Conservation (phyloP, 2,888 invertebrate genomes). For the Bembecia ichneumoniformis region DNA sequence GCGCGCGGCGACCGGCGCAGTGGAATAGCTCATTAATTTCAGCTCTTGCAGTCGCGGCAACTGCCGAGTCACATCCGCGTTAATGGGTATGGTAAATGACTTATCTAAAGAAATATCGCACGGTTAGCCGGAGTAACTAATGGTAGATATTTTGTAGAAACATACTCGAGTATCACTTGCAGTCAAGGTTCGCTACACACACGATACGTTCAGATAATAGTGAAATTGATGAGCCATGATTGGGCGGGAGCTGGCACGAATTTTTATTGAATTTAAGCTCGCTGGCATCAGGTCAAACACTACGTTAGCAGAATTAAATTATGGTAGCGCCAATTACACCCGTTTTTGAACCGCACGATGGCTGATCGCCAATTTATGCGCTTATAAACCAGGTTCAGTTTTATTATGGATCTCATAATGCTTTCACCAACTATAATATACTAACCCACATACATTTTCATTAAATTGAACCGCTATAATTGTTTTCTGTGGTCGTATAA, state of each 20-base stretch:
- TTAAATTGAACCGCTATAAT: too few species aligned
- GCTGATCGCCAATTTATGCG: slow-evolving; percentile 58
- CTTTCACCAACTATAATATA: neutral
- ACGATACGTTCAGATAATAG: slow-evolving; percentile 18
- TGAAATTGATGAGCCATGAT: slow-evolving; percentile 37
- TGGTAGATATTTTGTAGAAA: too few species aligned
- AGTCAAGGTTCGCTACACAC: slow-evolving; percentile 5
- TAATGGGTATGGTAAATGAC: too few species aligned
- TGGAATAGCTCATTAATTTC: too few species aligned
- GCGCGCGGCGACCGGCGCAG: too few species aligned
- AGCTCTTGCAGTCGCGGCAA: too few species aligned
- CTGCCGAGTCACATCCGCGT: too few species aligned
- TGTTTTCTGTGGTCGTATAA: too few species aligned
- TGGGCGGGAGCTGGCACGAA: slow-evolving; percentile 28
- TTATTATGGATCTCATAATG: slow-evolving; percentile 3
- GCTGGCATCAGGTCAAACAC: slow-evolving; percentile 65
- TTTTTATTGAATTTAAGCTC: slow-evolving; percentile 55
- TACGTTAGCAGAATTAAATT: slow-evolving; percentile 64
- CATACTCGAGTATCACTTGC: too few species aligned
- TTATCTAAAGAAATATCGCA: too few species aligned
- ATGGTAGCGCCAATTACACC: slow-evolving; percentile 61
- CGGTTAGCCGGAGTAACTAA: too few species aligned
- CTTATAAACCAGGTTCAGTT: slow-evolving; percentile 32
- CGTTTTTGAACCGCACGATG: slow-evolving; percentile 60
- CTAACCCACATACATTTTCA: too few species aligned